Conservation (phyloP, 2,113 vertebrate species). For the Sapajus apella region DNA sequence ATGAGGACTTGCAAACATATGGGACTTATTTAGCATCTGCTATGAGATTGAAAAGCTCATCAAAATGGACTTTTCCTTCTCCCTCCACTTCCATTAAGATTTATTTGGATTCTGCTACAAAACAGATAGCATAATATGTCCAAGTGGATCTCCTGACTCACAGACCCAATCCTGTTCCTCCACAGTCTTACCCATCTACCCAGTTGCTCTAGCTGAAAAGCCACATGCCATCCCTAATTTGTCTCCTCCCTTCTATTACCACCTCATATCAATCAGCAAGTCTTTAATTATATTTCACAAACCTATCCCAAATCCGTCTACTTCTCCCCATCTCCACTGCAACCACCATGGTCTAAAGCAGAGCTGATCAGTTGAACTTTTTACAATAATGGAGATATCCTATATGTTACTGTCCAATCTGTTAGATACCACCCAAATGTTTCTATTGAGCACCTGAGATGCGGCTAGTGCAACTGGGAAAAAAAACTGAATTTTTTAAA, state of each 20-base stretch:
- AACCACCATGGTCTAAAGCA: neutral
- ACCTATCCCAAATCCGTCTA: neutral
- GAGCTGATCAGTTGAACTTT: neutral
- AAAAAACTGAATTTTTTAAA: neutral
- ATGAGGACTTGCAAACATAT: slow-evolving; percentile 64
- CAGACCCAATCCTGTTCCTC: neutral
- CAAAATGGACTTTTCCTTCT: slow-evolving; percentile 59
- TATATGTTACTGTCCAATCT: neutral
- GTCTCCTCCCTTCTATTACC: neutral
- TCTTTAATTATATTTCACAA: neutral
- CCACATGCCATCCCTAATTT: neutral
- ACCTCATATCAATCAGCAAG: neutral
- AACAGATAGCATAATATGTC: neutral
- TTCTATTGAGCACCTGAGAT: neutral
- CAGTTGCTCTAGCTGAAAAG: neutral
- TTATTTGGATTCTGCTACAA: slow-evolving; percentile 8
- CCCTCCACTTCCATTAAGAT: slow-evolving; percentile 16
- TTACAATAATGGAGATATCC: neutral
- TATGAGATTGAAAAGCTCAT: slow-evolving; percentile 56
- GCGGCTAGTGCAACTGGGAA: neutral
- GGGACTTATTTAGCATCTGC: slow-evolving; percentile 60
- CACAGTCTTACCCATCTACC: neutral
- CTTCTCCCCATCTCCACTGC: neutral
- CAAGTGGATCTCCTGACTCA: neutral
- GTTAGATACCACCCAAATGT: neutral